A percentile compares a stretch with the other conserved stretches of the same genome.
These are phyloP conservation scores for Drosophila formosana DNA, from an alignment of 2,888 invertebrate genomes.

Conservation along the genomic window DNA sequence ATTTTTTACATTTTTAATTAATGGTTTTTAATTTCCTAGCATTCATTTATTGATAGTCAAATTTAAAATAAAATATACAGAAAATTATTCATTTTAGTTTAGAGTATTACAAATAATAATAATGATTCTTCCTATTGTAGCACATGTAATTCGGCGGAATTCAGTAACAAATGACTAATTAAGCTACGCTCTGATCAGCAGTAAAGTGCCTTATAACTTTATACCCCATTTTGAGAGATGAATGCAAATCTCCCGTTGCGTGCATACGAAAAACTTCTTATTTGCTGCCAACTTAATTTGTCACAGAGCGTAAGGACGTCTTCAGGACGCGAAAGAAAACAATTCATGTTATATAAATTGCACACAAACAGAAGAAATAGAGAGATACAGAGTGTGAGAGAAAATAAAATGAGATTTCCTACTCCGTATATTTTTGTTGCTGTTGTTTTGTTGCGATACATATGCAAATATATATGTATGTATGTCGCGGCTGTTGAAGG, in stretches of 20 bases:
- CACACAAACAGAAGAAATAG: constrained; percentile 49
- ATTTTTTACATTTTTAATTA: too few species aligned
- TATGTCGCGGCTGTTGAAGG: constrained; percentile 39
- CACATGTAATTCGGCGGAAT: background rate
- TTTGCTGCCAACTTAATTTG: constrained; percentile 76
- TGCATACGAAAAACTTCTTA: constrained; percentile 58
- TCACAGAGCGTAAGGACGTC: constrained; percentile 70
- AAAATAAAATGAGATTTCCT: constrained; percentile 46
- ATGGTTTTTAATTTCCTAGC: too few species aligned
- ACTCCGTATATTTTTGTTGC: constrained; percentile 5
- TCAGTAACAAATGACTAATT: background rate
- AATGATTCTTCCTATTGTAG: too few species aligned
- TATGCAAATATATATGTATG: constrained; percentile 67
- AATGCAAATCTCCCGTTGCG: constrained; percentile 14
- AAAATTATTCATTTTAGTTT: too few species aligned
- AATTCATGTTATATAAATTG: constrained; percentile 73
- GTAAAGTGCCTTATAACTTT: constrained; percentile 15
- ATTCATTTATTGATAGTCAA: too few species aligned
- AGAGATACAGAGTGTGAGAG: constrained; percentile 15
- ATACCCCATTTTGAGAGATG: constrained; percentile 8
- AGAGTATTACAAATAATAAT: too few species aligned
- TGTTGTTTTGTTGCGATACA: constrained; percentile 55
- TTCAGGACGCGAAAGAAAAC: constrained; percentile 60
- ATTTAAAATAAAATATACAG: too few species aligned
- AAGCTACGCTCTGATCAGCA: constrained; percentile 6